Conservation (phyloP, 2,113 vertebrate genomes). For the Pheucticus melanocephalus region DNA sequence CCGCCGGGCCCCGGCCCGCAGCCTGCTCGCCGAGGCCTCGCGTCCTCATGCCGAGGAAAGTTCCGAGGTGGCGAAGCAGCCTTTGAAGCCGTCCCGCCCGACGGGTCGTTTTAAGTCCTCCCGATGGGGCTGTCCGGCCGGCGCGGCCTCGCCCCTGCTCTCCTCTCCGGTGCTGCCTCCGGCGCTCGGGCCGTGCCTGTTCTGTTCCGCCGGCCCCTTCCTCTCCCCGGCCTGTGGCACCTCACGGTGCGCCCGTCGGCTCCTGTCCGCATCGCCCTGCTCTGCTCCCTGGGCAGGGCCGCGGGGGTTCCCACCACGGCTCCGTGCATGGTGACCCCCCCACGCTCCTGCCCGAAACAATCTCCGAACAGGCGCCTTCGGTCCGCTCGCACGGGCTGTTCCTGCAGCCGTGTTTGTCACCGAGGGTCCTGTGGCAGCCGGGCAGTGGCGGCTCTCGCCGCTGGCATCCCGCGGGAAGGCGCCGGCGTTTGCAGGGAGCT, state of each 20-base stretch:
- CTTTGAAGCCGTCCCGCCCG: not conserved
- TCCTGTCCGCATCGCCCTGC: fast-evolving
- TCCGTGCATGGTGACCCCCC: fast-evolving
- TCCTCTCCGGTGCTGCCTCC: no score
- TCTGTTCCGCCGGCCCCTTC: not conserved
- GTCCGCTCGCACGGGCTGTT: not conserved
- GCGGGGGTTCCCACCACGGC: not conserved
- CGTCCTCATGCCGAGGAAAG: not conserved
- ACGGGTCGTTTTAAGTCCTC: not conserved
- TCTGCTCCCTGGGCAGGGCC: not conserved
- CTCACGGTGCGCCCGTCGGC: fast-evolving
- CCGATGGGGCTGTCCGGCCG: not conserved
- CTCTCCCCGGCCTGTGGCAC: not conserved
- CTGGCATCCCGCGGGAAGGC: not conserved
- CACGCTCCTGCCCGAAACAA: fast-evolving
- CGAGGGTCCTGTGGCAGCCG: not conserved
- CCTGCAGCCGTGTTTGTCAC: not conserved
- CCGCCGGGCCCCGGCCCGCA: not conserved
- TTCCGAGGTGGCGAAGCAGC: not conserved
- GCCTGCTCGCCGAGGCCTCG: not conserved
- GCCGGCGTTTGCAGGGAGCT: not conserved
- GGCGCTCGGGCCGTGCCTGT: not conserved
- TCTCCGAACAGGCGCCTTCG: no score
- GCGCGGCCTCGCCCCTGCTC: not conserved
- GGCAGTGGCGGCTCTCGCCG: no score